Base-by-base conservation (phyloP, 2,113 vertebrate species). In the Oostethus manadensis region DNA sequence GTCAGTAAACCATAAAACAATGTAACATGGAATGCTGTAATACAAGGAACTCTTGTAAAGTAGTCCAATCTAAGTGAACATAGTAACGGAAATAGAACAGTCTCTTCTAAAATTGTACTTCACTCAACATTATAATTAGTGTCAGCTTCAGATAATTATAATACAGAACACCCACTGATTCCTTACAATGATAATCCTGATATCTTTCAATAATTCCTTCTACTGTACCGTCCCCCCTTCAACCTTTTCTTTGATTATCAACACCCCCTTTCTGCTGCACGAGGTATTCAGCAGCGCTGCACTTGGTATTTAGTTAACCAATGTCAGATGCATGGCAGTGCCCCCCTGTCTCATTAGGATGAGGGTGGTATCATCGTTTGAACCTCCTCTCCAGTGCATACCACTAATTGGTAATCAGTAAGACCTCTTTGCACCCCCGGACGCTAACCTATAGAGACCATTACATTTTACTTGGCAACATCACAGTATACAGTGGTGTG, bases 81-180 rank as follows among this genome's bases (percentile, higher is more conserved):
- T 43, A 56, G 71, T 66, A 76, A 66, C 61, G 64, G 56, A 71
- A 73, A 71, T 71, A 5, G 29, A 33, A 33, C 29, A 33, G 29
- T 26, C 23, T 26, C 23, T 3, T 2, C 23, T 33, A 77, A 83
- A 83, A 63, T 68, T 75, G 66, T 60, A 78, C 60, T 15, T 46
- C 62, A 63, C 67, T 55, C 60, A 75, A 71, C 67, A 73, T 68
- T 70, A 68, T 85, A 85, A 88, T 89, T 83, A 85, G 70, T 77
- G 79, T 80, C 80, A 74, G 69, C 74, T 64, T 79, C 56, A 62
- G 70, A 70, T 84, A 78, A 84, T 89, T 87, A 85, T 78, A 80
- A 79, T 78, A 68, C 69, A 69, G 71, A 57, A 63, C 69, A 84
- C 29, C 29, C 29, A 33, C 29, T 33, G 77, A 86, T 79, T 88